Percentiles rank a stretch among this genome's conserved stretches.
These are phyloP conservation scores for Sturmia bella DNA, from an alignment of 2,888 invertebrate species.

Conservation along the genomic window DNA sequence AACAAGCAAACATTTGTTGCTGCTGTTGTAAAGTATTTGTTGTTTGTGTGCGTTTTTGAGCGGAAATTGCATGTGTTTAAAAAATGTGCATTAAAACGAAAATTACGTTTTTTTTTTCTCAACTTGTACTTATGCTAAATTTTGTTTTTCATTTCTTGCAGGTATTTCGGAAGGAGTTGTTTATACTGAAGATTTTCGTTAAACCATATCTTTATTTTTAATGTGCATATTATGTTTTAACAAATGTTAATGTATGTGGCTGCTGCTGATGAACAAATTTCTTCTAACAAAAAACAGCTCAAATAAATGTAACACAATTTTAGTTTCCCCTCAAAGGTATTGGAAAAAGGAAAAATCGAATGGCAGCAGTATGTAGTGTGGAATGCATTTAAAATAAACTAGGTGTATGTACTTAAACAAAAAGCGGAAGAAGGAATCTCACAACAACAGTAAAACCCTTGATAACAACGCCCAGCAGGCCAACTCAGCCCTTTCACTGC, in stretches of 20 bases:
- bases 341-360: constrained; percentile 15
- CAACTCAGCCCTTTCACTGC: constrained; percentile 15
- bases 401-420: constrained; percentile 59
- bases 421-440: neutral
- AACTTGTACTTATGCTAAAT: constrained; percentile 3
- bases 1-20: neutral
- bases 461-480: constrained; percentile 52
- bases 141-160: constrained; percentile 35
- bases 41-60: constrained; percentile 49
- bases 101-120: constrained; percentile 1
- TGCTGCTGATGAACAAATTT: constrained; percentile 42
- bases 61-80: constrained; percentile 69
- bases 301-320: constrained; percentile 48
- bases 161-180: constrained; percentile 42
- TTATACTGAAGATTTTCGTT: constrained; percentile 37
- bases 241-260: constrained; percentile 46
- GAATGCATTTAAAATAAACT: constrained; percentile 63
- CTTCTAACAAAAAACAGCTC: constrained; percentile 38
- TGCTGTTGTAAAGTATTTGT: constrained; percentile 26
- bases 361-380: constrained; percentile 45
- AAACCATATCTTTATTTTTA: constrained; percentile 7
- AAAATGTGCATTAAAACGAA: constrained; percentile 60
- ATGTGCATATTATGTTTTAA: constrained; percentile 69
- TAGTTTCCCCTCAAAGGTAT: constrained; percentile 12
- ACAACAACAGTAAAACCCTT: constrained; percentile 26